Evolutionary conservation across 1,140 invertebrate genomes (phyloP).

Genomic region (Ceratina australensis): DNA sequence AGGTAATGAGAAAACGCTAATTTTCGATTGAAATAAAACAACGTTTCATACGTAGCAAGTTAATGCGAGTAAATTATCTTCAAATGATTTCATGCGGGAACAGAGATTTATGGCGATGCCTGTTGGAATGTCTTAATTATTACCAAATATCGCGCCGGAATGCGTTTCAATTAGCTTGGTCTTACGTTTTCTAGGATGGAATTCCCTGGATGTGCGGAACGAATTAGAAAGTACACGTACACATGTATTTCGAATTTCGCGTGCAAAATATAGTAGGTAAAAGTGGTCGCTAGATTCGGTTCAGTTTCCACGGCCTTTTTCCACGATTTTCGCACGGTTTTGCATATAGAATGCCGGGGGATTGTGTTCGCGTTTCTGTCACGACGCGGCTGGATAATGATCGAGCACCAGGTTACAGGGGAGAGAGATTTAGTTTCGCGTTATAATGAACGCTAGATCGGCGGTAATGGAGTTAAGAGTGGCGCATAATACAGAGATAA

Average conservation of each 20-base stretch:
- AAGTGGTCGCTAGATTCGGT: neutral
- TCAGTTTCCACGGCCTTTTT: slow-evolving; percentile 6
- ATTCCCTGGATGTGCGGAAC: neutral
- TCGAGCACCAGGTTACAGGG: neutral
- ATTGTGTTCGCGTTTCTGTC: neutral
- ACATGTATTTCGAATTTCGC: neutral
- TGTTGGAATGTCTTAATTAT: neutral
- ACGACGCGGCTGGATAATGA: neutral
- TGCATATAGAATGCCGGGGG: no score
- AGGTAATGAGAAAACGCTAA: no score
- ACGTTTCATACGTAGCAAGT: no score
- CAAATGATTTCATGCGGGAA: no score
- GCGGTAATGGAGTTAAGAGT: slow-evolving; percentile 28
- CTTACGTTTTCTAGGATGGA: neutral
- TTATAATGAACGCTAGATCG: slow-evolving; percentile 9
- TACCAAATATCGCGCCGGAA: neutral
- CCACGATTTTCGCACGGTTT: neutral
- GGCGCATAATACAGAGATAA: slow-evolving; percentile 50
- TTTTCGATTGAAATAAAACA: neutral
- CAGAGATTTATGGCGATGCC: no score
- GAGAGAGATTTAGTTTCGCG: slow-evolving; percentile 19
- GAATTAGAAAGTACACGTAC: neutral
- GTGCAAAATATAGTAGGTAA: neutral
- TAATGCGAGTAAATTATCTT: no score
- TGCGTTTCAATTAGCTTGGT: neutral